Conservation (phyloP, 2,113 vertebrate genomes). For the Motacilla tschutschensis region DNA sequence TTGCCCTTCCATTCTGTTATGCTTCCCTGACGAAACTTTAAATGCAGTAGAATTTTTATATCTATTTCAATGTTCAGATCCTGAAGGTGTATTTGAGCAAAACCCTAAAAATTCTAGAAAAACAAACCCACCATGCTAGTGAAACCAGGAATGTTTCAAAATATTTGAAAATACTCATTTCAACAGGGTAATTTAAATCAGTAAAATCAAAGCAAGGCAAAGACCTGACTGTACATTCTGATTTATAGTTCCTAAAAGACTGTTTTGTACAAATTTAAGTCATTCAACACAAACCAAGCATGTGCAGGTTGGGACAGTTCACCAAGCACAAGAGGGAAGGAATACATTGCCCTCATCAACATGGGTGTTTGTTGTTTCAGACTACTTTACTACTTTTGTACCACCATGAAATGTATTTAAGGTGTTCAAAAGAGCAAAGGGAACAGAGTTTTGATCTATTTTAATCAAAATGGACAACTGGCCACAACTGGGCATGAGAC, state of each 20-base stretch:
- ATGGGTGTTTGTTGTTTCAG: not conserved
- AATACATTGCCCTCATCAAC: not conserved
- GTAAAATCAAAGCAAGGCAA: not conserved
- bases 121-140: not conserved
- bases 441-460: not conserved
- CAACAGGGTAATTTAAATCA: not conserved
- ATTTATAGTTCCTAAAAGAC: not conserved
- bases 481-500: not conserved
- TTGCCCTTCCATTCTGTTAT: not conserved
- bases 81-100: not conserved
- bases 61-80: not conserved
- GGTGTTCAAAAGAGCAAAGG: not conserved
- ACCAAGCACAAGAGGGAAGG: not conserved
- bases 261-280: not conserved
- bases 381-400: not conserved
- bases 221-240: not conserved
- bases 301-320: not conserved
- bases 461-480: not conserved
- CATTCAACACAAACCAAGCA: not conserved
- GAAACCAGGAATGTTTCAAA: not conserved
- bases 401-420: not conserved
- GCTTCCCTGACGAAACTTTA: not conserved
- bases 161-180: not conserved
- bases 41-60: not conserved
- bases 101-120: not conserved